phyloP scores from a whole-genome alignment of 2,888 invertebrate genomes.

The Muschampia plurimacula region DNA sequence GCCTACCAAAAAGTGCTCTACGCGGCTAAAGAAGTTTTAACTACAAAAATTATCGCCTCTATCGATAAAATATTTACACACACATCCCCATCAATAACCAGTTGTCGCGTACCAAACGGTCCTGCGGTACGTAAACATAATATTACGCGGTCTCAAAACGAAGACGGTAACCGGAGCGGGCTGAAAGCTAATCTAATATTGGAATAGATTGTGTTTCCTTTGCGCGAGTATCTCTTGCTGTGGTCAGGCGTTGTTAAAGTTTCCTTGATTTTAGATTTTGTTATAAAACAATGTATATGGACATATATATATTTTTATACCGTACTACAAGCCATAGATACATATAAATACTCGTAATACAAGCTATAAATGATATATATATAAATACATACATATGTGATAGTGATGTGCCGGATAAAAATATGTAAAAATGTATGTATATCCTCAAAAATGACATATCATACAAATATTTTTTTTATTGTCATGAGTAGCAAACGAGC shows the following conservation, averaged over 20 bases:
- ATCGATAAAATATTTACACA: slow-evolving; percentile 28
- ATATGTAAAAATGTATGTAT: too few species aligned
- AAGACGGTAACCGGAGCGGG: slow-evolving; percentile 68
- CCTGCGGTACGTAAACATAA: slow-evolving; percentile 79
- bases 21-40: too few species aligned
- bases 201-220: slow-evolving; percentile 57
- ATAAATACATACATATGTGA: too few species aligned
- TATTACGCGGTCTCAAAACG: slow-evolving; percentile 77
- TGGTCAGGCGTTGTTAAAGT: slow-evolving; percentile 32
- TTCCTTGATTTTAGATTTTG: slow-evolving; percentile 1
- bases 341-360: too few species aligned
- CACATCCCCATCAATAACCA: slow-evolving; percentile 59
- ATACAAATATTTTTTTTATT: too few species aligned
- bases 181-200: slow-evolving; percentile 81
- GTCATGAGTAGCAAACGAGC: too few species aligned
- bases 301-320: not conserved
- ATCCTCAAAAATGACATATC: too few species aligned
- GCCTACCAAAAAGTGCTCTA: too few species aligned
- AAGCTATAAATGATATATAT: too few species aligned
- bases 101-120: slow-evolving; percentile 78
- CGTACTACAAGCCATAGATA: too few species aligned
- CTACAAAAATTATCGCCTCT: not conserved
- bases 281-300: too few species aligned
- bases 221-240: slow-evolving; percentile 43
- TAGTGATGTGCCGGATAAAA: too few species aligned